phyloP scores from a whole-genome alignment of 2,113 vertebrate genomes.

The Siniperca chuatsi region DNA sequence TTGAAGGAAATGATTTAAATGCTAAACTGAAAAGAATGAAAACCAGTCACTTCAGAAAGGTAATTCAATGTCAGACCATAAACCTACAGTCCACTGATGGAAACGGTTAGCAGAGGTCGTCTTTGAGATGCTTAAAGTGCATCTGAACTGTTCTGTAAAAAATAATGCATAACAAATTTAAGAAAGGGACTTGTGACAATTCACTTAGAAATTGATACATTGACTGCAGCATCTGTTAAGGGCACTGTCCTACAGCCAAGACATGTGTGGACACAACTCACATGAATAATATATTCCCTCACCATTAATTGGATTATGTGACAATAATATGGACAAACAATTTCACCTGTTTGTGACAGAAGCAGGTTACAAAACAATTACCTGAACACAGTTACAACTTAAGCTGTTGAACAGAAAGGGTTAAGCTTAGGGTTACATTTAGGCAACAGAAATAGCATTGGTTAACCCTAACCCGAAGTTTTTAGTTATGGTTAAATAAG shows the following conservation, averaged over 20 bases:
- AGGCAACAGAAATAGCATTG: conserved; percentile 32
- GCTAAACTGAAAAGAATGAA: background rate
- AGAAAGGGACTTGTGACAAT: background rate
- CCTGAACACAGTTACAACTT: background rate
- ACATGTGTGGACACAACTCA: background rate
- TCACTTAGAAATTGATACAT: background rate
- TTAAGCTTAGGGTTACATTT: conserved; percentile 22
- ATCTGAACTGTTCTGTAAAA: background rate
- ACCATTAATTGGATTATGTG: background rate
- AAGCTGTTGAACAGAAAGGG: background rate
- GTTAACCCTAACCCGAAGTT: conserved; percentile 35
- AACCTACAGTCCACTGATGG: background rate
- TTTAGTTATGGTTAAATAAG: conserved; percentile 41
- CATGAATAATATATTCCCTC: background rate
- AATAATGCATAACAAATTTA: too few species aligned
- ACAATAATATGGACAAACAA: background rate
- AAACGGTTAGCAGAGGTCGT: background rate
- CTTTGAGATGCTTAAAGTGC: background rate
- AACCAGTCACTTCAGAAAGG: background rate
- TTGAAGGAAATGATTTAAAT: background rate
- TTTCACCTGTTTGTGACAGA: background rate
- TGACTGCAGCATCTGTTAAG: background rate
- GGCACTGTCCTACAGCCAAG: too few species aligned
- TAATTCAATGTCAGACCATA: background rate
- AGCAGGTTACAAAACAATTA: background rate